Base-by-base conservation (phyloP, 30 jellyfish, hydroid and myxozoan genomes). In the Cassiopea xamachana region DNA sequence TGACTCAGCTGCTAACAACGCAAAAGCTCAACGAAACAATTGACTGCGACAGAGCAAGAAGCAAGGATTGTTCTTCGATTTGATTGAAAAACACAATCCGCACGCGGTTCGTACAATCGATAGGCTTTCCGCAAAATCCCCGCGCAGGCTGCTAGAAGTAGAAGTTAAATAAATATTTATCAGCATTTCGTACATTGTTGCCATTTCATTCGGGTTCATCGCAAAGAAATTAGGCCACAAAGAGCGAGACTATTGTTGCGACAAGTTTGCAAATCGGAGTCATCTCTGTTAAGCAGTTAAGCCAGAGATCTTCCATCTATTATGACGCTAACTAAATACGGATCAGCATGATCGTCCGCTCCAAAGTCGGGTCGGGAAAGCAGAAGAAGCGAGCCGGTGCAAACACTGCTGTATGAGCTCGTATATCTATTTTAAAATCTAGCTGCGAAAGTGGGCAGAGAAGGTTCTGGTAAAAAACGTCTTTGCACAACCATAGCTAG, bases 231-330 rank as follows among this genome's bases (percentile, higher is more conserved):
- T 71, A 19, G 80, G 55, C 50, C 55, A 27, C 17, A 43, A 10
- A 71, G 27, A 6, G 55, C n/a, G 39, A 71, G 80, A n/a, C 80
- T 17, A 19, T 71, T 71, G 80, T 71, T 19, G 50, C n/a, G 49
- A 43, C 27, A 27, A 19, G 80, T 71, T 48, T 78, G 73, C 75
- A 17, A 15, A 8, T 19, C 47, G 87, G 74, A 78, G 87, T 18
- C 87, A 78, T 18, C 15, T 10, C 19, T 78, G 73, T 47, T 16
- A 48, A 60, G 39, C 50, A 78, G 71, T 78, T 78, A 78, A 78
- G 75, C 87, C 87, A 47, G 10, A 75, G 87, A 78, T 78, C 51
- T 78, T 71, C 6, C 80, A 10, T 12, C 80, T 71, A 6, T 71
- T 71, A 27, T 71, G n/a, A 71, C 0, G 55, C 80, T 71, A 71